A percentile compares a stretch with the other conserved stretches of the same genome.
phyloP scores from a whole-genome alignment of 2,113 vertebrate species.

The Chionis minor region DNA sequence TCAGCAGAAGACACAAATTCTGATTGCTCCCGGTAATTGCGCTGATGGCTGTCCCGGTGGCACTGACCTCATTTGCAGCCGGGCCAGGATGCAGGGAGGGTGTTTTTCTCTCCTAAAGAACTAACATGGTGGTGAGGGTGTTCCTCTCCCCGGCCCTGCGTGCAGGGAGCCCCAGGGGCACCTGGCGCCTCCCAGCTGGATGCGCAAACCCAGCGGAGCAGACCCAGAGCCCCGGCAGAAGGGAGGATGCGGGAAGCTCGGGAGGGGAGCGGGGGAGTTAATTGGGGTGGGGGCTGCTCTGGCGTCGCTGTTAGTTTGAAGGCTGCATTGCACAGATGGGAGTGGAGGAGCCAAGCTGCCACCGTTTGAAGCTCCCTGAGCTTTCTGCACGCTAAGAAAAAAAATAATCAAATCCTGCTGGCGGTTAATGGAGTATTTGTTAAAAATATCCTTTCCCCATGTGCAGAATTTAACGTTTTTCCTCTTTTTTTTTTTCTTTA shows the following conservation, averaged over 20 bases:
- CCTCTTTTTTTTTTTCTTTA: too few species aligned
- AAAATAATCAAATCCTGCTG: neutral
- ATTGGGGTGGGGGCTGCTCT: neutral
- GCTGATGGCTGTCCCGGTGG: neutral
- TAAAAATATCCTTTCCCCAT: neutral
- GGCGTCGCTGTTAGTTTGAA: neutral
- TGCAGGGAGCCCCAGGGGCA: neutral
- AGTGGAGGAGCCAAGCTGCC: neutral
- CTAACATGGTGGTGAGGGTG: rapidly evolving
- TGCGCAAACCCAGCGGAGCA: too few species aligned
- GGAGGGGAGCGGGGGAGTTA: neutral
- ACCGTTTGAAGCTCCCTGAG: neutral
- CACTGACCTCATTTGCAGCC: neutral
- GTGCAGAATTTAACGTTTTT: neutral
- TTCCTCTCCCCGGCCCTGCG: rapidly evolving
- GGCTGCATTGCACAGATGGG: neutral
- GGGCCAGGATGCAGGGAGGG: neutral
- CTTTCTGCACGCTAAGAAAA: neutral
- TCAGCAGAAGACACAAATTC: too few species aligned
- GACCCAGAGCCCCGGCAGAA: neutral
- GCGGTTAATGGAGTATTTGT: neutral
- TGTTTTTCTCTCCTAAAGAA: neutral
- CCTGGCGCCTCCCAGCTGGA: neutral
- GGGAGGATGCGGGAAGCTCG: neutral
- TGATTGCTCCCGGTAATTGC: neutral